phyloP scores from a whole-genome alignment of 2,888 invertebrate genomes.

The Luffia ferchaultella region DNA sequence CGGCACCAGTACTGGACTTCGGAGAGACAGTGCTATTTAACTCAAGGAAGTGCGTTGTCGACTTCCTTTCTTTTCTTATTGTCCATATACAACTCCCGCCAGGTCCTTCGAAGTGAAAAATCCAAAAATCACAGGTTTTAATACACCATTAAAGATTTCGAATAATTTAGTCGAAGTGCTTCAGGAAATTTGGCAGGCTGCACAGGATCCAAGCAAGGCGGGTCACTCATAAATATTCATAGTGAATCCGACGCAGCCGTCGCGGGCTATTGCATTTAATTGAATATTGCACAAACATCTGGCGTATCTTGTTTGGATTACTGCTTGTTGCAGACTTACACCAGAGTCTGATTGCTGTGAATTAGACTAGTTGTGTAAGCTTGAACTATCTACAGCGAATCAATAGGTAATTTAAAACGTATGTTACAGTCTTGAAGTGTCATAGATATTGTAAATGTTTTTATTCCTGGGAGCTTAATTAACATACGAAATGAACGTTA shows the following conservation, averaged over 20 bases:
- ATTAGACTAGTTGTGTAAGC: background rate
- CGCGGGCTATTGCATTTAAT: conserved; percentile 7
- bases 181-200: background rate
- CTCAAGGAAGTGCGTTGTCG: no score
- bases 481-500: background rate
- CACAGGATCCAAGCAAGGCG: background rate
- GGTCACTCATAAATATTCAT: conserved; percentile 9
- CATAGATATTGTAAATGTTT: background rate
- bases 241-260: conserved; percentile 6
- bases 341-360: background rate
- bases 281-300: conserved; percentile 5
- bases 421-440: background rate
- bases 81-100: no score
- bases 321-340: background rate
- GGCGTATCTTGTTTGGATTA: background rate
- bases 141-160: no score
- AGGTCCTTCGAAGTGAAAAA: no score
- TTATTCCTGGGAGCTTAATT: background rate
- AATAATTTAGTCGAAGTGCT: no score
- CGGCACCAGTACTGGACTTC: no score
- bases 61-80: no score
- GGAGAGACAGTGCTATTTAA: no score
- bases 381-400: background rate
- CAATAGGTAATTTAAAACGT: background rate
- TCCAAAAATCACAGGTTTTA: no score